phyloP scores from a whole-genome alignment of 2,113 vertebrate species.

The Cyprinus carpio region DNA sequence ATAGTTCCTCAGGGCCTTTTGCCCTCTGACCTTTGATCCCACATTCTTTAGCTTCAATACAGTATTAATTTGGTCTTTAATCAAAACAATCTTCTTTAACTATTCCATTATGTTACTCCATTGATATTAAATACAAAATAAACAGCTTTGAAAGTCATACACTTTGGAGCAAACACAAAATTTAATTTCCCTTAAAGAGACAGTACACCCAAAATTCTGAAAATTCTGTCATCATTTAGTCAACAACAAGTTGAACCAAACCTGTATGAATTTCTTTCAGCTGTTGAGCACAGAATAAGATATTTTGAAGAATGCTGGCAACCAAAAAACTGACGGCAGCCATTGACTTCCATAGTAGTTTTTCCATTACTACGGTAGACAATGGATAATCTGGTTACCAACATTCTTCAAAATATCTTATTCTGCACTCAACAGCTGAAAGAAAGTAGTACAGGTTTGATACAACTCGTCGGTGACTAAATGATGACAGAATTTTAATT shows the following conservation, averaged over 20 bases:
- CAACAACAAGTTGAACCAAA: background rate
- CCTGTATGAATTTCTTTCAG: background rate
- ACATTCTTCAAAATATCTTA: background rate
- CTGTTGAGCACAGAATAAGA: background rate
- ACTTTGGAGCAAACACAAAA: background rate
- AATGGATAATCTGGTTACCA: background rate
- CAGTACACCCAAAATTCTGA: background rate
- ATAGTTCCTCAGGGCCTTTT: background rate
- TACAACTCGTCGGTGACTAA: background rate
- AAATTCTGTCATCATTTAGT: background rate
- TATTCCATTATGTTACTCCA: background rate
- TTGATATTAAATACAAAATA: background rate
- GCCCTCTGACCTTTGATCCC: background rate
- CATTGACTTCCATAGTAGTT: background rate
- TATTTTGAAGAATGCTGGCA: background rate
- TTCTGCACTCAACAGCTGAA: background rate
- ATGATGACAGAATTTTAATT: background rate
- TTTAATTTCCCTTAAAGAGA: background rate
- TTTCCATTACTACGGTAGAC: background rate
- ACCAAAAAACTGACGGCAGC: background rate
- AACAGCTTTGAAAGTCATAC: background rate
- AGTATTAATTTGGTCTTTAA: background rate
- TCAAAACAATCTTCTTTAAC: background rate
- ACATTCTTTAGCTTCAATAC: background rate
- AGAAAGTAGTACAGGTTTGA: background rate